A percentile compares a stretch with the other conserved stretches of the same genome.
Conservation (phyloP, 2,797 vertebrate genomes). For the Notamacropus eugenii region DNA sequence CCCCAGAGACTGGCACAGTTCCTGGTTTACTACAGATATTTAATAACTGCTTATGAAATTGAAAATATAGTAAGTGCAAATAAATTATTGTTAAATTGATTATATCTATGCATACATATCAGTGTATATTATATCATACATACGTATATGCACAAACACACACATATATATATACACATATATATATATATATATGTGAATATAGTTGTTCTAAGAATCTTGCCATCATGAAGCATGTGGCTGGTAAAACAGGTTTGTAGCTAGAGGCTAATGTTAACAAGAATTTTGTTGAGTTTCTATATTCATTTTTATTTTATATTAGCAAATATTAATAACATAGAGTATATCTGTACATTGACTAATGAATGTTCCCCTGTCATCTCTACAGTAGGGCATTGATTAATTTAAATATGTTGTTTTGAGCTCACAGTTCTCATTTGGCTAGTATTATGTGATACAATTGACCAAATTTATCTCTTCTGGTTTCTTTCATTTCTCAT, state of each 20-base stretch:
- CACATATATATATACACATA: too few relatives aligned
- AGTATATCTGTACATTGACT: background rate
- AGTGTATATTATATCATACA: background rate
- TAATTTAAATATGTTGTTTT: background rate
- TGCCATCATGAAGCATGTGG: background rate
- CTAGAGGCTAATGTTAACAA: background rate
- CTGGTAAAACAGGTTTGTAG: background rate
- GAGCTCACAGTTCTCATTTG: background rate
- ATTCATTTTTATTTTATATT: background rate
- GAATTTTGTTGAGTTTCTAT: background rate
- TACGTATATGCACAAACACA: background rate
- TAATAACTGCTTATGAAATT: background rate
- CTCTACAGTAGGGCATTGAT: background rate
- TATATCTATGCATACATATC: background rate
- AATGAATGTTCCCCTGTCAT: background rate
- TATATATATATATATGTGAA: background rate
- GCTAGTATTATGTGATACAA: background rate
- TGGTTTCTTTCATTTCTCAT: conserved; percentile 92
- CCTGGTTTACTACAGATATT: background rate
- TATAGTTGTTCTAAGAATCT: background rate
- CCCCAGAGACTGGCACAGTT: background rate
- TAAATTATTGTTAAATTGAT: background rate
- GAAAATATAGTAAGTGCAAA: background rate
- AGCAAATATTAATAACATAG: background rate
- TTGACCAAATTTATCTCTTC: background rate